Percentiles rank a stretch among this genome's conserved stretches.
phyloP scores from a whole-genome alignment of 2,797 vertebrate genomes.

The Numenius phaeopus region DNA sequence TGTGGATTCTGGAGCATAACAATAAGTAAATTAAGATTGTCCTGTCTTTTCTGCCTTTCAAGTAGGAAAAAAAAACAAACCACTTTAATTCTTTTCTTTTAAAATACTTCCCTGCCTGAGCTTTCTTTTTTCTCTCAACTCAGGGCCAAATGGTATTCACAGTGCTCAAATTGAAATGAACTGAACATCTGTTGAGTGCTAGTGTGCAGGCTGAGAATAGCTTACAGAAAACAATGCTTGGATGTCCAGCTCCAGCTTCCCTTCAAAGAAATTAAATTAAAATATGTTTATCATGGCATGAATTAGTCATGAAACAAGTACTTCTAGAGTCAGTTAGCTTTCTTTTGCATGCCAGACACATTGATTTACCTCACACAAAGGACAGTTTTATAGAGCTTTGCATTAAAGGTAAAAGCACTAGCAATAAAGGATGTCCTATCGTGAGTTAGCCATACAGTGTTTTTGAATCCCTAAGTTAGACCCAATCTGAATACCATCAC shows the following conservation, averaged over 20 bases:
- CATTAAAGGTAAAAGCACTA: background rate
- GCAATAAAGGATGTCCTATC: background rate
- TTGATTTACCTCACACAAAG: background rate
- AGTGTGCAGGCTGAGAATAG: background rate
- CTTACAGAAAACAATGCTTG: background rate
- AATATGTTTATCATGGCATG: background rate
- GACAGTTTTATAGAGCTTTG: background rate
- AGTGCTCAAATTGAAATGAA: background rate
- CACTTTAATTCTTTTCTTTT: background rate
- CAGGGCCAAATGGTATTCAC: background rate
- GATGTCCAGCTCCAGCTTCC: background rate
- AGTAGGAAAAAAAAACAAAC: background rate
- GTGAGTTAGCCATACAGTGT: background rate
- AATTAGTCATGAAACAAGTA: background rate
- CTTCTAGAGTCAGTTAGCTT: background rate
- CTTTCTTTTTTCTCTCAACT: background rate
- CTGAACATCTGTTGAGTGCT: background rate
- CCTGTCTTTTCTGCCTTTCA: background rate
- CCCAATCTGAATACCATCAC: background rate
- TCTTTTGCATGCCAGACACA: background rate
- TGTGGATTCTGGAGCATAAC: background rate
- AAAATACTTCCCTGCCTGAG: background rate
- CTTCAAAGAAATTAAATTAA: background rate
- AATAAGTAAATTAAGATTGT: background rate
- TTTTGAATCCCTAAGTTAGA: background rate